Evolutionary conservation across 2,113 vertebrate genomes (phyloP), one percentile per base, ranked within the genome.

Genomic region (Toxostoma redivivum): DNA sequence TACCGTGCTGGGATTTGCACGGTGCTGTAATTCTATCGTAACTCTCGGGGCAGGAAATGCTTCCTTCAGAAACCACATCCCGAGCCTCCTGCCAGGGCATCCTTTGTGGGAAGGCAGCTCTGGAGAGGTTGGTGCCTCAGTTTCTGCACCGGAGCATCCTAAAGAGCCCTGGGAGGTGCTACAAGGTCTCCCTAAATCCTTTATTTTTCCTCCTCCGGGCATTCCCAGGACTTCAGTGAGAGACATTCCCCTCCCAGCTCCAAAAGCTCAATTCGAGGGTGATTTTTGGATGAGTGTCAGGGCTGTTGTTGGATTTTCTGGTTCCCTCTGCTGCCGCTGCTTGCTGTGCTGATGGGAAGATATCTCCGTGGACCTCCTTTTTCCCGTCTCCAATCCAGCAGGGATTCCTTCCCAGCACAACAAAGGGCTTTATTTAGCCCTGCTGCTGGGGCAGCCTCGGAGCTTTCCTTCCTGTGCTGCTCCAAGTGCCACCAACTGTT

Each of bases 291-390:
- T 2, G 12, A 22, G 13, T 58, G 66, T 61, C 10, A 0, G 23
- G 5, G 33, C 69, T 18, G 11, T 2, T 7, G 37, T 3, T 38
- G 61, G 14, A 3, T 50, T 44, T 47, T 10, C 51, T 33, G 4
- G 3, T 3, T 12, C 11, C 1, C 30, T 6, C 47, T 8, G 53
- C 17, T 1, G 30, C 12, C 5, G 8, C 56, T 1, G 11, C 17
- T 20, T 8, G 64, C 62, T 4, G 60, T 10, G 5, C 40, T 21
- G 70, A 15, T 66, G 56, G 13, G 25, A 25, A 79, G 81, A 27
- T 31, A 11, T 21, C 81, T 64, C 78, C 51, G 0, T 0, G 10
- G 28, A 3, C 23, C 61, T 78, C 25, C 15, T 33, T 9, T 45
- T 62, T 76, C 23, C 79, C 12, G 2, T 64, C 62, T 2, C 35